Base-by-base conservation (phyloP, 2,888 invertebrate species). In the Amiota mariae region DNA sequence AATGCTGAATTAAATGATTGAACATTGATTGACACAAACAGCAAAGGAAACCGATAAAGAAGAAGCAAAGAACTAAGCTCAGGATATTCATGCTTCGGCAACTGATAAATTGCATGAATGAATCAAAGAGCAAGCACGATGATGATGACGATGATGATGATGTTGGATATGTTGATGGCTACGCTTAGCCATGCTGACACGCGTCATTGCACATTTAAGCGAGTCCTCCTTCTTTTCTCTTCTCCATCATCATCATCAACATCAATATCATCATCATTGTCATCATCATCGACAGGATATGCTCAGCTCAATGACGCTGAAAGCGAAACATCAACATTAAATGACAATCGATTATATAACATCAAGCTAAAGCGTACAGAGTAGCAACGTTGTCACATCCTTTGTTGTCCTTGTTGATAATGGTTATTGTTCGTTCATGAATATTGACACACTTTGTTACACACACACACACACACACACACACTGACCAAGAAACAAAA, bases 1-100 rank as follows among this genome's bases (percentile, higher is more conserved):
- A 68, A 68, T 18, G 36, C 36, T 6, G 67, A 54, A 54, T 68
- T 76, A 70, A 78, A 81, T 85, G 84, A 83, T 83, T 83, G 78
- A 82, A 78, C 85, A 78, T 77, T 83, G 83, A 83, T 84, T 83
- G 83, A 84, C 81, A 85, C 76, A 77, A 74, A 9, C 59, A 9
- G 47, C 64, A 18, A n/a, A 20, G 18, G 11, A 59, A 11, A 59
- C 49, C 59, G 10, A 15, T 15, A 36, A 18, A 56, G 54, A 70
- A 24, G 54, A 9, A 49, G 36, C 36, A 36, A 36, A 6, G 2
- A 46, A 63, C 46, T 36, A 24, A 56, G 8, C 10, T 63, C 10
- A 51, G 64, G 70, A 70, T 59, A 59, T 59, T 59, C 24, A 63
- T 48, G 71, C 72, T n/a, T 51, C 18, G 66, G 51, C 49, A 13